A percentile compares a stretch with the other conserved stretches of the same genome.
Evolutionary conservation across 2,888 invertebrate genomes (phyloP).

Genomic region (Syrista parreyssii): DNA sequence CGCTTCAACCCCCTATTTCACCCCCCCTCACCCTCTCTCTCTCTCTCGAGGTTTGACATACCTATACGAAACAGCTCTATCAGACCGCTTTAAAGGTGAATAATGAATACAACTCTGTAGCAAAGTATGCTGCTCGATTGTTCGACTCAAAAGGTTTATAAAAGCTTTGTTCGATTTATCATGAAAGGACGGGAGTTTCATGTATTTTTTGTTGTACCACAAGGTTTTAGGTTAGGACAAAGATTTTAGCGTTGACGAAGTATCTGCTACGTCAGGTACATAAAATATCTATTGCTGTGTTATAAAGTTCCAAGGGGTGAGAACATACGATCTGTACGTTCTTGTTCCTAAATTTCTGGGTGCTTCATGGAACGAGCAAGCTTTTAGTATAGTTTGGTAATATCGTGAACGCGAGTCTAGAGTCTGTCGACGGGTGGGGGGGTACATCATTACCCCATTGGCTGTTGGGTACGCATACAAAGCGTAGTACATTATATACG

Average conservation of each 20-base stretch:
- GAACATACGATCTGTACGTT: background rate
- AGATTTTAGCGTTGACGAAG: background rate
- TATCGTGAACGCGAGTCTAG: background rate
- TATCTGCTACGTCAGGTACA: background rate
- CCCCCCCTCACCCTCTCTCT: background rate
- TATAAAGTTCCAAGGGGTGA: background rate
- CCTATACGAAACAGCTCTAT: background rate
- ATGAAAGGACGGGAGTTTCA: background rate
- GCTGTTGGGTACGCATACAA: background rate
- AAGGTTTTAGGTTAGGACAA: background rate
- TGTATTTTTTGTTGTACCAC: background rate
- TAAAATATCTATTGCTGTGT: background rate
- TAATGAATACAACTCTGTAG: background rate
- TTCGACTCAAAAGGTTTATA: background rate
- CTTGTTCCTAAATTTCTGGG: background rate
- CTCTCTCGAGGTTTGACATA: background rate
- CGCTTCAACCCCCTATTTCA: constrained; percentile 15
- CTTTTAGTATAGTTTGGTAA: background rate
- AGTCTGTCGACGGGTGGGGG: background rate
- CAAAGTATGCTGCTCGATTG: background rate
- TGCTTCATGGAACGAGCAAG: background rate
- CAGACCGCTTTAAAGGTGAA: background rate
- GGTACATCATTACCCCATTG: background rate
- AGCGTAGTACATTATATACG: background rate
- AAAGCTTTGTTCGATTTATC: background rate